Evolutionary conservation across 2,888 invertebrate genomes (phyloP), one percentile per base, ranked within the genome.

Genomic region (Limenitis camilla): DNA sequence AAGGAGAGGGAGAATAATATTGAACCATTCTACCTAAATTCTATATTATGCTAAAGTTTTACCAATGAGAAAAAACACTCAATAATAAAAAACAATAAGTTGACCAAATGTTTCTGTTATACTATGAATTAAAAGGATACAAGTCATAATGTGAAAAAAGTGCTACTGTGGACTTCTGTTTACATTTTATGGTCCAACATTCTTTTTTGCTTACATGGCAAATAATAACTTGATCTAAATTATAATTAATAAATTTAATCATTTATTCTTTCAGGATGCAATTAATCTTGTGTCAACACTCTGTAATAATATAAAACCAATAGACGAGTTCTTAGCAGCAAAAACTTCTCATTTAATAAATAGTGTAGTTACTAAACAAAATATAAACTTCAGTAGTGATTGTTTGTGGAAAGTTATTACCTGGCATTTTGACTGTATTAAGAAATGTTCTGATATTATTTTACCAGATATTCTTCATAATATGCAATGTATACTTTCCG

Each of bases 261-360:
- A 27, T 27, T 4, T 5, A 36, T 4, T 35, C n/a, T 79, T 81
- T 40, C 63, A 87, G 86, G 85, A 85, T 69, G 81, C 77, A 6
- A 59, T 67, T 32, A 63, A 72, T 4, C 63, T 85, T 51, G 56
- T 84, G 2, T 76, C 76, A 28, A 73, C 76, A 29, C 60, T 86
- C 35, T 83, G 81, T 59, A 59, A 72, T 29, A 79, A 78, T 59
- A 72, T 86, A 29, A 72, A 71, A 52, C 81, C 89, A 5, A 76
- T 73, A 31, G 90, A 91, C 68, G 83, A 85, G 46, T 78, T 83
- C 50, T 68, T 91, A 45, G 84, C 89, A 5, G 83, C 89, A 28
- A 91, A 91, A 78, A 82, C 88, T 55, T 90, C 91, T 60, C 88
- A 88, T 64, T 73, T 92, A 51, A 76, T 91, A 30, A 83, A 81